phyloP scores from a whole-genome alignment of 2,113 vertebrate species.

The Cinclus mexicanus region DNA sequence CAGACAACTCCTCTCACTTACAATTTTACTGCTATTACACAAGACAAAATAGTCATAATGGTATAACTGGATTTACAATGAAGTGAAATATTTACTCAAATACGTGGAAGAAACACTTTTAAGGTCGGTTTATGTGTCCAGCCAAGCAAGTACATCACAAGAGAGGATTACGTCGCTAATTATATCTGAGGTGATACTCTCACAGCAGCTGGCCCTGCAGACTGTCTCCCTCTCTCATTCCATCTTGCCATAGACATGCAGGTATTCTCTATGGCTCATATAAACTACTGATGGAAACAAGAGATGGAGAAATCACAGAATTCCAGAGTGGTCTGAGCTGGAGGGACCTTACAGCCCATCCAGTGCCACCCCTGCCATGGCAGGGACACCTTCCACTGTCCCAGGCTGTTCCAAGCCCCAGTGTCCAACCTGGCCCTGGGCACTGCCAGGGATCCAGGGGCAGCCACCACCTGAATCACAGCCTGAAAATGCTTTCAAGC shows the following conservation, averaged over 20 bases:
- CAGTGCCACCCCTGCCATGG: background rate
- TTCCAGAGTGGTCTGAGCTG: background rate
- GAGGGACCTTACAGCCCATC: background rate
- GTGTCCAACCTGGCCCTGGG: rapidly evolving
- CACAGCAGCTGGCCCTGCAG: background rate
- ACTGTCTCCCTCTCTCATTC: background rate
- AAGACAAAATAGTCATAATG: background rate
- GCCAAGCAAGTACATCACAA: background rate
- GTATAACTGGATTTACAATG: rapidly evolving
- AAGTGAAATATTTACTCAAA: background rate
- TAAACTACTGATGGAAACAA: background rate
- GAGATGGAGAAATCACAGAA: background rate
- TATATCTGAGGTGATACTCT: background rate
- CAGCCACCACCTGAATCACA: background rate
- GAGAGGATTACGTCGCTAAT: constrained; percentile 4
- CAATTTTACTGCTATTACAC: background rate
- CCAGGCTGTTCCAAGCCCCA: background rate
- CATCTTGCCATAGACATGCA: background rate
- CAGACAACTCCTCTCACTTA: background rate
- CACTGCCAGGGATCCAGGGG: background rate
- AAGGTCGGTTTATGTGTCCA: background rate
- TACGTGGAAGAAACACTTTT: background rate
- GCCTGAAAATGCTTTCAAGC: background rate
- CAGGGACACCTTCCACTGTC: background rate
- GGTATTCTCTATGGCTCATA: background rate